phyloP scores from a whole-genome alignment of 2,888 invertebrate genomes.

The Ormyrus thymus region DNA sequence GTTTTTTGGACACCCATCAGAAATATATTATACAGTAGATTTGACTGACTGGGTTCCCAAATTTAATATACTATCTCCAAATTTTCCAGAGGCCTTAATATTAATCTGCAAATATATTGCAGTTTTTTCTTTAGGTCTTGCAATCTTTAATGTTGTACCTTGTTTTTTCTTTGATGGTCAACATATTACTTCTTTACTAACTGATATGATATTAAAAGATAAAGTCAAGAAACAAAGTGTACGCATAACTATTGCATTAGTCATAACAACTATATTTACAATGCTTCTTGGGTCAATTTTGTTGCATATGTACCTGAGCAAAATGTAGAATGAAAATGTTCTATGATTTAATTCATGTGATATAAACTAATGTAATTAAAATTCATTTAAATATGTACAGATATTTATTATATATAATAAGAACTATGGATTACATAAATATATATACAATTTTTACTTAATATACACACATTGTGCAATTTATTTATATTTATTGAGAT shows the following conservation, averaged over 20 bases:
- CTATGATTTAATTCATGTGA: slow-evolving; percentile 43
- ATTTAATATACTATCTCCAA: slow-evolving; percentile 78
- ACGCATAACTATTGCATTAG: slow-evolving; percentile 81
- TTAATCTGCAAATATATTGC: slow-evolving; percentile 88
- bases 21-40: slow-evolving; percentile 83
- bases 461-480: neutral
- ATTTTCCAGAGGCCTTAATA: slow-evolving; percentile 82
- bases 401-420: slow-evolving; percentile 58
- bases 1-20: slow-evolving; percentile 87
- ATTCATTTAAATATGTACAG: slow-evolving; percentile 57
- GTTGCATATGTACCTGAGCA: slow-evolving; percentile 77
- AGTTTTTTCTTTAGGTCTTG: slow-evolving; percentile 92
- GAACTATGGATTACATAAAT: slow-evolving; percentile 15
- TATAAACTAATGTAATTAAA: slow-evolving; percentile 50
- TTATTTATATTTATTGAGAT: slow-evolving; percentile 29
- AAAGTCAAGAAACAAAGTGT: slow-evolving; percentile 77
- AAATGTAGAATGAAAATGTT: slow-evolving; percentile 61
- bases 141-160: slow-evolving; percentile 92
- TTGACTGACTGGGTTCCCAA: slow-evolving; percentile 88
- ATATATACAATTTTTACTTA: slow-evolving; percentile 34
- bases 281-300: slow-evolving; percentile 81
- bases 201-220: slow-evolving; percentile 78
- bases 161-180: slow-evolving; percentile 96
- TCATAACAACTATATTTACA: slow-evolving; percentile 85
- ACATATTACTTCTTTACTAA: slow-evolving; percentile 85